These are phyloP conservation scores for Drosophila macrospina DNA, from an alignment of 2,888 invertebrate genomes.

Conservation along the genomic window DNA sequence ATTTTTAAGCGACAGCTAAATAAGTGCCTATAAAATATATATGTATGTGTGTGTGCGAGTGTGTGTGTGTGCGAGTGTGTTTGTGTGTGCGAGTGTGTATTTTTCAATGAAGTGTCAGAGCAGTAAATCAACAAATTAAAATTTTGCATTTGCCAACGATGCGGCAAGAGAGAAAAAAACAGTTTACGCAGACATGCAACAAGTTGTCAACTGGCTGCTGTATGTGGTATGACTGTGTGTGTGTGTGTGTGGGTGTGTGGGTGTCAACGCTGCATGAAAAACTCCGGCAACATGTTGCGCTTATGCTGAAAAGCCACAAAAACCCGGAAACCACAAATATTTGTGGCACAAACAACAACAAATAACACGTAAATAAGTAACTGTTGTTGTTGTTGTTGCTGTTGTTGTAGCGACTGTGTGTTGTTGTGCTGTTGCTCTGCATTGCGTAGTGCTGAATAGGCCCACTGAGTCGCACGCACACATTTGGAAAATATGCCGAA, in stretches of 20 bases:
- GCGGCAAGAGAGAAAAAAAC: conserved; percentile 27
- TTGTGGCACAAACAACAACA: conserved; percentile 63
- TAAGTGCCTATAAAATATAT: conserved; percentile 41
- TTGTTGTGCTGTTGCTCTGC: conserved; percentile 19
- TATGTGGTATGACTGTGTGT: conserved; percentile 10
- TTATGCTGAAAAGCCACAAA: conserved; percentile 64
- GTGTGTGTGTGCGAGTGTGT: conserved; percentile 21
- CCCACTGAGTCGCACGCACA: conserved; percentile 60
- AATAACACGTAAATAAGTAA: conserved; percentile 39
- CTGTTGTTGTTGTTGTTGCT: conserved; percentile 14
- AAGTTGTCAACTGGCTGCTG: conserved; percentile 43
- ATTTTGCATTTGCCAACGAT: conserved; percentile 52
- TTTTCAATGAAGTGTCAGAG: conserved; percentile 54
- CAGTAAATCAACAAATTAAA: conserved; percentile 75
- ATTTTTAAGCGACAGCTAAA: conserved; percentile 47
- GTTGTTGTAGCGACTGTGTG: conserved; percentile 10
- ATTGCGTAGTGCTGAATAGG: conserved; percentile 65
- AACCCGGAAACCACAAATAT: conserved; percentile 81
- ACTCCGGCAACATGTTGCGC: conserved; percentile 71
- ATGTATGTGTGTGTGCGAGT: conserved; percentile 29
- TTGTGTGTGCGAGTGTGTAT: conserved; percentile 22
- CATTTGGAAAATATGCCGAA: conserved; percentile 79
- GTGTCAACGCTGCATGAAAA: conserved; percentile 46
- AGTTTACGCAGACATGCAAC: conserved; percentile 44
- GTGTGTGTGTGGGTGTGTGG: conserved; percentile 32